Evolutionary conservation across 2,113 vertebrate species (phyloP).

Genomic region (Gracilinanus agilis): DNA sequence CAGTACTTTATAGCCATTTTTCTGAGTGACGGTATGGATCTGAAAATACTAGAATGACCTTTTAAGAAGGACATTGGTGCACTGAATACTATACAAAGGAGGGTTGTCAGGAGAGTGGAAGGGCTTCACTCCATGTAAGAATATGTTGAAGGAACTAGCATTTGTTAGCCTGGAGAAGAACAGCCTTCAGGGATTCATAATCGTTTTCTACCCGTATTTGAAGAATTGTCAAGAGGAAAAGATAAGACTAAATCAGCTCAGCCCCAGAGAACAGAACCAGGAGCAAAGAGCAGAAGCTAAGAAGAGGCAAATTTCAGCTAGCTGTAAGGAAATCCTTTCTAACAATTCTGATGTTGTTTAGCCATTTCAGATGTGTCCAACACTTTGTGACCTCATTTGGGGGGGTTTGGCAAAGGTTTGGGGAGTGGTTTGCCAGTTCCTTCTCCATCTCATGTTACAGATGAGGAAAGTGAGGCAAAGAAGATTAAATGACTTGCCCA

Average conservation of each 20-base stretch:
- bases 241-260: background rate
- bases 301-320: background rate
- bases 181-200: background rate
- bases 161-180: background rate
- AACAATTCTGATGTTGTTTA: background rate
- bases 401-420: background rate
- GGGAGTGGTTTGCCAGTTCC: background rate
- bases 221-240: background rate
- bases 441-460: background rate
- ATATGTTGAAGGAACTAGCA: background rate
- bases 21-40: background rate
- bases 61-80: background rate
- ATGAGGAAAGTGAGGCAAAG: background rate
- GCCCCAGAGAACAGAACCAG: background rate
- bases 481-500: background rate
- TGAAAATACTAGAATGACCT: constrained; percentile 12
- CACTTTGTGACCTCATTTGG: background rate
- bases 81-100: background rate
- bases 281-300: background rate
- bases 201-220: background rate
- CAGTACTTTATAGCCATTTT: constrained; percentile 7
- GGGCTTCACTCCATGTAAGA: background rate
- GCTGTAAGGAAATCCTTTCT: background rate
- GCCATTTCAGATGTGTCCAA: background rate
- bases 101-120: background rate